Evolutionary conservation across 2,888 invertebrate genomes (phyloP), one percentile per base, ranked within the genome.

Genomic region (Drosophila stalkeri): DNA sequence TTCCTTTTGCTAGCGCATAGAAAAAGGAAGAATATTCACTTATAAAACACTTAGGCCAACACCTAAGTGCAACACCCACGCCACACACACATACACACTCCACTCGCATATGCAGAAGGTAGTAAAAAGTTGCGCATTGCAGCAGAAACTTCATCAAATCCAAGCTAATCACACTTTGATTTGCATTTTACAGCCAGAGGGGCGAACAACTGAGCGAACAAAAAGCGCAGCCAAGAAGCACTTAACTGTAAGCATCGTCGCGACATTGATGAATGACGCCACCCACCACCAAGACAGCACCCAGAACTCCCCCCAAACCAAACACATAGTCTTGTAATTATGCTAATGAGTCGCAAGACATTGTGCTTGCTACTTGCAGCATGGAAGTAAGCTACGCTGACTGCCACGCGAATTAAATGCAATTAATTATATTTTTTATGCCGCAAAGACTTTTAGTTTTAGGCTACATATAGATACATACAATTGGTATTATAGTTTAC

Each of bases 121-220:
- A 41, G 72, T 39, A 77, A 70, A 72, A 85, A 85, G 63, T 78
- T 85, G 78, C 82, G 82, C 87, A 86, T 82, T 86, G 82, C 81
- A 71, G 78, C 69, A 83, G 82, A 81, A 86, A 82, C 82, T 80
- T 80, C 82, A 79, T 86, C 78, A 83, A 88, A 86, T 86, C 84
- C 88, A 46, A 83, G 86, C 86, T 86, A 88, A 88, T 86, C 88
- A 82, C 88, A 88, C 86, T 86, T 86, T 86, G 86, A 86, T 86
- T 86, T 86, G 86, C 88, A 85, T 86, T 85, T 81, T 63, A 76
- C 77, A 76, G 63, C 77, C 65, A 63, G 63, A 63, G 82, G 55
- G 72, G 65, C 68, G 61, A 75, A 69, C 75, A 27, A n/a, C n/a
- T n/a, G n/a, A 27, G 27, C 64, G 62, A 57, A 46, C 77, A 78